A percentile compares a stretch with the other conserved stretches of the same genome.
Conservation (phyloP, 2,113 vertebrate species). For the Scomber colias region DNA sequence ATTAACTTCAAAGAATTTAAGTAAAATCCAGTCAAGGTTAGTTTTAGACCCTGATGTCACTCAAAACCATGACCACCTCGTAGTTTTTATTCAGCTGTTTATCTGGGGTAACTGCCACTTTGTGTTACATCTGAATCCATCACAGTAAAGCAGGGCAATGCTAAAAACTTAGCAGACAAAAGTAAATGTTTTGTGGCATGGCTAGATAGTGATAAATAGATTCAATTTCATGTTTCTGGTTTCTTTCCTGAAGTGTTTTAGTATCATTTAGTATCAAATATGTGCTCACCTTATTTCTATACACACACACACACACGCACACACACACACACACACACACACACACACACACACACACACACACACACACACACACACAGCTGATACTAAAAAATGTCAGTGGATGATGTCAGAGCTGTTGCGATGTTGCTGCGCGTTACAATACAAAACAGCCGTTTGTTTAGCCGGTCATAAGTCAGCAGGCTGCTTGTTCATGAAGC, state of each 20-base stretch:
- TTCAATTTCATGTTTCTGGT: background rate
- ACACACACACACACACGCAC: background rate
- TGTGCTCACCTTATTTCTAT: background rate
- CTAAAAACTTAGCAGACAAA: background rate
- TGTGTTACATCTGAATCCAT: background rate
- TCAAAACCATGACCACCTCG: background rate
- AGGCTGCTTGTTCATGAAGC: slow-evolving; percentile 45
- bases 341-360: too few species aligned
- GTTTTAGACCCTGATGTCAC: background rate
- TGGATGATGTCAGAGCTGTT: slow-evolving; percentile 50
- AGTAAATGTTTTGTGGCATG: background rate
- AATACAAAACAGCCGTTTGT: slow-evolving; percentile 67
- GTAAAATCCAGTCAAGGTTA: background rate
- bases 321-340: too few species aligned
- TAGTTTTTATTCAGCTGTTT: slow-evolving; percentile 2
- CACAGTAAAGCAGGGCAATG: background rate
- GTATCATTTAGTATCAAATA: background rate
- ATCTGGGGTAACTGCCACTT: slow-evolving; percentile 24
- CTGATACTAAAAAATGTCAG: slow-evolving; percentile 38
- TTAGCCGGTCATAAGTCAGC: slow-evolving; percentile 42
- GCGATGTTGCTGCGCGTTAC: slow-evolving; percentile 19
- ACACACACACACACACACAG: background rate
- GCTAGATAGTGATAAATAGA: background rate
- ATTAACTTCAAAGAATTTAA: background rate
- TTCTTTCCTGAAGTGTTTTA: background rate